Evolutionary conservation across 2,113 vertebrate genomes (phyloP).

Genomic region (Amia ocellicauda): DNA sequence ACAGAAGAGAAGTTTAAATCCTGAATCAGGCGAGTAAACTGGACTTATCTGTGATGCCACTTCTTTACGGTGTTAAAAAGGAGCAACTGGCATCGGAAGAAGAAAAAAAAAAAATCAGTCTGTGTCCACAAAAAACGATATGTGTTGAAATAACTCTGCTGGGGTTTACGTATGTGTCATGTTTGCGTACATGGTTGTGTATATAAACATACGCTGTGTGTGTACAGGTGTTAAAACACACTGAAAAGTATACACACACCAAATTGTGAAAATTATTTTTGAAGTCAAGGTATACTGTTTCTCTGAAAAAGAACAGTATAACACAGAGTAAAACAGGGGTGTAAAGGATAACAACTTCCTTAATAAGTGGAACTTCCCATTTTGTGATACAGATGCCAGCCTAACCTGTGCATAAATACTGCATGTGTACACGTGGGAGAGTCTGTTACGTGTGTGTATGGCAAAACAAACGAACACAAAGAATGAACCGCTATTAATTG

Average conservation of each 20-base stretch:
- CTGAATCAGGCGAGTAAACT: background rate
- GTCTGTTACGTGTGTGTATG: conserved; percentile 14
- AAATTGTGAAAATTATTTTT: too few relatives aligned
- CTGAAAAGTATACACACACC: too few relatives aligned
- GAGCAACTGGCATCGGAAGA: background rate
- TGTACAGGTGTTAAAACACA: background rate
- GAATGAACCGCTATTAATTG: conserved; percentile 49
- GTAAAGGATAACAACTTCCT: too few relatives aligned
- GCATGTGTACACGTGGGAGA: conserved; percentile 21
- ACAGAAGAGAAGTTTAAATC: background rate
- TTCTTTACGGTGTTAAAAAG: background rate
- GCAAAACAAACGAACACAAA: conserved; percentile 19
- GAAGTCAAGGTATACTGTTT: too few relatives aligned
- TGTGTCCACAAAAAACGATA: background rate
- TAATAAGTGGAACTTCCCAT: too few relatives aligned
- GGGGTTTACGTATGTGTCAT: conserved; percentile 9
- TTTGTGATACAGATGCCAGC: background rate
- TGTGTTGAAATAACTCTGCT: conserved; percentile 17
- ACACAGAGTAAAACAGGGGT: too few relatives aligned
- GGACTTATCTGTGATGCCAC: background rate
- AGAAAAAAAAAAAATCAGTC: background rate
- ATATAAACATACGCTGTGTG: background rate
- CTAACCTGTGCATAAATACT: conserved; percentile 3
- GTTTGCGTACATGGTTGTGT: background rate
- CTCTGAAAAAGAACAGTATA: too few relatives aligned